Percentiles rank a stretch among this genome's conserved stretches.
Evolutionary conservation across 2,888 invertebrate genomes (phyloP).

Genomic region (Melieria omissa): DNA sequence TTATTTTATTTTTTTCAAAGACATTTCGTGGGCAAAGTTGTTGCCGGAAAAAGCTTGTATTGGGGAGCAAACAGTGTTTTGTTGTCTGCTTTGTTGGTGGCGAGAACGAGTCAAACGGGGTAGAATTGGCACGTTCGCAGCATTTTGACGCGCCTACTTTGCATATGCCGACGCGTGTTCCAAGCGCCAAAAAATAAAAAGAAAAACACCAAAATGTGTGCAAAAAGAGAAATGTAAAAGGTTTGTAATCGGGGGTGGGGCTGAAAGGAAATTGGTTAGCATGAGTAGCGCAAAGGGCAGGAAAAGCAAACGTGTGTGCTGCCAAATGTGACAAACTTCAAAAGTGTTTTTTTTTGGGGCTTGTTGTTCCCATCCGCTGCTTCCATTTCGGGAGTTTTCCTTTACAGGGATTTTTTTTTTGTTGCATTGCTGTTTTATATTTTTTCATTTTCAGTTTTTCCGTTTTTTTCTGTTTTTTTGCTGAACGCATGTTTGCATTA

Average conservation of each 20-base stretch:
- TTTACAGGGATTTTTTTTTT: not conserved
- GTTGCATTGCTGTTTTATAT: not conserved
- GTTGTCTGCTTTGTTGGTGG: too few relatives aligned
- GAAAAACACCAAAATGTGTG: not conserved
- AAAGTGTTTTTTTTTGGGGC: not conserved
- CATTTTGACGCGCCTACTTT: constrained; percentile 22
- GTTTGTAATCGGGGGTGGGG: too few relatives aligned
- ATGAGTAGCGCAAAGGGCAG: not conserved
- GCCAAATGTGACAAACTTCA: constrained; percentile 36
- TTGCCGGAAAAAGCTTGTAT: too few relatives aligned
- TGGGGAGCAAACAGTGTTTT: too few relatives aligned
- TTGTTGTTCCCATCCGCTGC: not conserved
- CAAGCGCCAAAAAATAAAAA: not conserved
- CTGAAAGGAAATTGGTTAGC: too few relatives aligned
- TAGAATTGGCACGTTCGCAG: not conserved
- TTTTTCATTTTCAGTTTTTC: not conserved
- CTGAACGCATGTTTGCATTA: constrained; percentile 18
- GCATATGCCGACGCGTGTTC: constrained; percentile 8
- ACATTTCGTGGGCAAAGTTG: too few relatives aligned
- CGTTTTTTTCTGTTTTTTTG: constrained; percentile 10
- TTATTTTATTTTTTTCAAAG: too few relatives aligned
- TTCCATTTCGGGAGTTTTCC: too few relatives aligned
- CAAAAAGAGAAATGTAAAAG: not conserved
- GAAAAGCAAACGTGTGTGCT: not conserved
- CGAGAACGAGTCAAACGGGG: not conserved